Evolutionary conservation across 2,113 vertebrate genomes (phyloP).

Genomic region (Cathartes aura): DNA sequence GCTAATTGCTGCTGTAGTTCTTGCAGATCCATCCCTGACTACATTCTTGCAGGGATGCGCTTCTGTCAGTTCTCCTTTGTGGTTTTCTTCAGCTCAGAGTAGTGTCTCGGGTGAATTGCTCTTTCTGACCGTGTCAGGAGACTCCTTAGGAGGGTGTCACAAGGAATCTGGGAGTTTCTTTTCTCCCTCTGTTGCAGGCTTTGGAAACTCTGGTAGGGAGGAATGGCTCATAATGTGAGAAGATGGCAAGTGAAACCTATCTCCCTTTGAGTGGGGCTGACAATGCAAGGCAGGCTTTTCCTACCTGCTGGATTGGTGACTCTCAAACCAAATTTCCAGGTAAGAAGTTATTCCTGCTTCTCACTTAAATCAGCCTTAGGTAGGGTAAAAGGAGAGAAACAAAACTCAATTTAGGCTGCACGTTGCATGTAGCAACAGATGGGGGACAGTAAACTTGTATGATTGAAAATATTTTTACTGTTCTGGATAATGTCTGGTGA

Average conservation of each 20-base stretch:
- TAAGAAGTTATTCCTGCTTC: background rate
- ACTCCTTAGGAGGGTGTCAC: background rate
- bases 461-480: background rate
- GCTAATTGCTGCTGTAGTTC: rapidly evolving
- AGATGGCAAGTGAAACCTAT: background rate
- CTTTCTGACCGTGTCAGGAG: background rate
- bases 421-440: background rate
- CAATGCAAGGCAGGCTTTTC: background rate
- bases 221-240: background rate
- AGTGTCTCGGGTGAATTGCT: background rate
- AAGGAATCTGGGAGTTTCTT: background rate
- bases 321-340: background rate
- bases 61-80: background rate
- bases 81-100: background rate
- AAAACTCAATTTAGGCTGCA: background rate
- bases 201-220: background rate
- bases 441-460: too few species aligned
- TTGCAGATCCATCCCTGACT: rapidly evolving
- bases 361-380: background rate
- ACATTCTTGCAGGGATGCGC: rapidly evolving
- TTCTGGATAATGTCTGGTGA: background rate
- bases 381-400: background rate
- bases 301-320: background rate
- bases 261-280: background rate
- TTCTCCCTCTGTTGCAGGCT: background rate